A percentile compares a stretch with the other conserved stretches of the same genome.
Evolutionary conservation across 2,888 invertebrate genomes (phyloP).

Genomic region (Stenichneumon culpator): DNA sequence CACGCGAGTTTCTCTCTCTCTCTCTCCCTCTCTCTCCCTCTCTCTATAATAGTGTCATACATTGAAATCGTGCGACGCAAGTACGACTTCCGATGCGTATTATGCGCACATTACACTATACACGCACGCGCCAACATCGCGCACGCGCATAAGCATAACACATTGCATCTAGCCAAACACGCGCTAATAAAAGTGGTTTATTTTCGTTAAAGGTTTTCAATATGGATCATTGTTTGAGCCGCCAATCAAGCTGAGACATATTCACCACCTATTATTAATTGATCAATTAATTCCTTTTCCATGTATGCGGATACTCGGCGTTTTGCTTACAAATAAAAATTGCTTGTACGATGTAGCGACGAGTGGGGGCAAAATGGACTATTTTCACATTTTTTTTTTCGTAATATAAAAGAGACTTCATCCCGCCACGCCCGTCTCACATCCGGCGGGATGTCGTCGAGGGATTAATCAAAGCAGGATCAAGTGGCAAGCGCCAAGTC

Average conservation of each 20-base stretch:
- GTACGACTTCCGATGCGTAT: slow-evolving; percentile 28
- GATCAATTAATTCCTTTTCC: background rate
- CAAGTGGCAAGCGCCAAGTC: slow-evolving; percentile 26
- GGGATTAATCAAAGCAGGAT: slow-evolving; percentile 28
- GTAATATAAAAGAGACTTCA: background rate
- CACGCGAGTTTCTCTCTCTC: slow-evolving; percentile 17
- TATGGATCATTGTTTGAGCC: background rate
- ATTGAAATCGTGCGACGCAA: slow-evolving; percentile 17
- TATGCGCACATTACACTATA: slow-evolving; percentile 13
- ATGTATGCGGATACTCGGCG: too few species aligned
- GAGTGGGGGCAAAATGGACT: background rate
- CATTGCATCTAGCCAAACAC: background rate
- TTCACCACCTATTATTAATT: background rate
- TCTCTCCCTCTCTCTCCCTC: slow-evolving; percentile 12
- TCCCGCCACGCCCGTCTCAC: background rate
- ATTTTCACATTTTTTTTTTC: background rate
- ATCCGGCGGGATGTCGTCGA: background rate
- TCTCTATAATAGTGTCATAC: slow-evolving; percentile 12
- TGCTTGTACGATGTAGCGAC: too few species aligned
- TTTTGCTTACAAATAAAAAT: too few species aligned
- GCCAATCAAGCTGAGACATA: too few species aligned
- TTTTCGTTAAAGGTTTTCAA: background rate
- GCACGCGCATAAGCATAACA: slow-evolving; percentile 2
- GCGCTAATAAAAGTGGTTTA: background rate
- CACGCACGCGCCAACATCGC: slow-evolving; percentile 32